Conservation (phyloP, 2,888 invertebrate species). For the Clitarchus hookeri region DNA sequence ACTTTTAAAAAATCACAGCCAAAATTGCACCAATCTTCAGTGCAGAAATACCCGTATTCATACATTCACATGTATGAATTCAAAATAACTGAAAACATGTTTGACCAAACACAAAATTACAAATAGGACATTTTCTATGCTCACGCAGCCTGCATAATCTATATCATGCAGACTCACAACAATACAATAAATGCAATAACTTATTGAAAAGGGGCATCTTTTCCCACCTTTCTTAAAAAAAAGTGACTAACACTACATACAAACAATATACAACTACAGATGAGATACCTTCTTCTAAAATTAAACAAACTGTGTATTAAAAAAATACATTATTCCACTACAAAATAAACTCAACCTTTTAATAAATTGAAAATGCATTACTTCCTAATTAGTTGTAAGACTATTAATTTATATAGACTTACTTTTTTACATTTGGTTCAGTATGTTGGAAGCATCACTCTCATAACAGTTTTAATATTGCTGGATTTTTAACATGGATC, state of each 20-base stretch:
- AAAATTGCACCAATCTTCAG: neutral
- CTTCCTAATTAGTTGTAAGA: too few species aligned
- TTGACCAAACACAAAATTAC: neutral
- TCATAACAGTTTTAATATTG: too few species aligned
- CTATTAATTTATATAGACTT: too few species aligned
- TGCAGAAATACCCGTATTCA: conserved; percentile 1
- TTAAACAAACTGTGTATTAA: too few species aligned
- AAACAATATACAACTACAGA: neutral
- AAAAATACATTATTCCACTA: too few species aligned
- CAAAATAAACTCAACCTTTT: too few species aligned
- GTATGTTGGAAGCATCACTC: too few species aligned
- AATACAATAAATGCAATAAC: neutral
- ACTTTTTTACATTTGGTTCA: too few species aligned
- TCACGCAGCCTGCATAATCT: too few species aligned
- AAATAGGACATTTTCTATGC: neutral
- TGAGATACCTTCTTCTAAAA: neutral
- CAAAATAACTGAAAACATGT: neutral
- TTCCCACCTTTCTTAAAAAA: neutral
- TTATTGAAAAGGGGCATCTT: neutral
- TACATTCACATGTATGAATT: neutral
- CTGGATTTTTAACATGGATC: too few species aligned
- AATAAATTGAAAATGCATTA: too few species aligned
- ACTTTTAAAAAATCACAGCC: conserved; percentile 14
- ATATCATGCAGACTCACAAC: neutral
- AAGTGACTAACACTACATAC: neutral